Conservation (phyloP, 30 jellyfish, hydroid and myxozoan genomes). For the Cassiopea xamachana region DNA sequence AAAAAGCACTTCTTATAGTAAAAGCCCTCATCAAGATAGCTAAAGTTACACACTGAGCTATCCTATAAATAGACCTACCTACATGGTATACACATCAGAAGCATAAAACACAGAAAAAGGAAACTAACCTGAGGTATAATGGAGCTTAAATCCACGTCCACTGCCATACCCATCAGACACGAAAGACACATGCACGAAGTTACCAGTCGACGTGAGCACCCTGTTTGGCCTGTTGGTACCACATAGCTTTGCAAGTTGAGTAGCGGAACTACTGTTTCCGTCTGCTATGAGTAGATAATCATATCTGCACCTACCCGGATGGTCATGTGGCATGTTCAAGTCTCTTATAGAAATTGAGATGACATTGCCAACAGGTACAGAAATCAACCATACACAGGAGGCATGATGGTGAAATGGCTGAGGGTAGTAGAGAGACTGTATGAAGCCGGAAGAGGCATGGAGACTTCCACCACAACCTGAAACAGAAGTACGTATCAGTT, state of each 20-base stretch:
- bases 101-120: neutral
- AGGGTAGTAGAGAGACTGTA: slow-evolving; percentile 80
- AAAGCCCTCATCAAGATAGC: neutral
- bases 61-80: neutral
- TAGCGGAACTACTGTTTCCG: slow-evolving; percentile 36
- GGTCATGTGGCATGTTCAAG: slow-evolving; percentile 50
- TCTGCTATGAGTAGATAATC: slow-evolving; percentile 62
- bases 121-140: slow-evolving; percentile 35
- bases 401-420: slow-evolving; percentile 46
- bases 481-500: neutral
- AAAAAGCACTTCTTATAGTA: neutral
- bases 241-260: slow-evolving; percentile 3
- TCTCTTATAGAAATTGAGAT: slow-evolving; percentile 47
- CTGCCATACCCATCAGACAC: neutral
- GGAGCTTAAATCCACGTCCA: neutral
- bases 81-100: neutral
- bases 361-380: slow-evolving; percentile 64
- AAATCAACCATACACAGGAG: slow-evolving; percentile 74
- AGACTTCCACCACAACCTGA: slow-evolving; percentile 87
- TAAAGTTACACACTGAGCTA: neutral
- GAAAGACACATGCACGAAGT: slow-evolving; percentile 26
- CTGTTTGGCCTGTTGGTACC: neutral
- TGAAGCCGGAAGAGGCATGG: slow-evolving; percentile 63
- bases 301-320: slow-evolving; percentile 34
- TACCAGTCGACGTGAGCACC: slow-evolving; percentile 47